Evolutionary conservation across 2,888 invertebrate species (phyloP).

Genomic region (Boloria selene): DNA sequence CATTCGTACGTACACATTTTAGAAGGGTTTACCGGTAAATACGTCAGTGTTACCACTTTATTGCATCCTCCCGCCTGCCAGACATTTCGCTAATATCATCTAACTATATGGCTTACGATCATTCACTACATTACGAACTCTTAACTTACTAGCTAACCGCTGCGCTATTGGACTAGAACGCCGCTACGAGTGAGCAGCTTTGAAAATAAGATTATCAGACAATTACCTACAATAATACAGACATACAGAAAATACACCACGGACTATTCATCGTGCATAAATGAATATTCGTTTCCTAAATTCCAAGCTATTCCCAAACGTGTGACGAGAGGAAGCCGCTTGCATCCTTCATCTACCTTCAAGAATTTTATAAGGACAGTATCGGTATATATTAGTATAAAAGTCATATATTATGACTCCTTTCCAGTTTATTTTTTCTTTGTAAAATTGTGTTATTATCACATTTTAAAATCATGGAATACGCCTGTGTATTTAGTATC

Average conservation of each 20-base stretch:
- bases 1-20: slow-evolving; percentile 72
- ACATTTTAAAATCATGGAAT: slow-evolving; percentile 29
- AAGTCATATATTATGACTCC: slow-evolving; percentile 9
- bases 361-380: slow-evolving; percentile 8
- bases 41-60: slow-evolving; percentile 49
- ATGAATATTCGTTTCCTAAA: slow-evolving; percentile 13
- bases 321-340: slow-evolving; percentile 17
- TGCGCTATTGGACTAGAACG: slow-evolving; percentile 70
- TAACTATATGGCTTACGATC: slow-evolving; percentile 76
- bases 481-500: slow-evolving; percentile 16
- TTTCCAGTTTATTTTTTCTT: neutral
- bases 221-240: slow-evolving; percentile 64
- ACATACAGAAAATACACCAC: slow-evolving; percentile 51
- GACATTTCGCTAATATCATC: slow-evolving; percentile 69
- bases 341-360: slow-evolving; percentile 3
- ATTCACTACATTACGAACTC: slow-evolving; percentile 73
- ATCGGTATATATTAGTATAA: slow-evolving; percentile 14
- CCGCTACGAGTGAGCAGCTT: slow-evolving; percentile 40
- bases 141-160: slow-evolving; percentile 68
- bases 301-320: slow-evolving; percentile 17
- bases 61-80: slow-evolving; percentile 78
- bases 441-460: slow-evolving; percentile 26
- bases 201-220: slow-evolving; percentile 61
- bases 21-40: slow-evolving; percentile 70
- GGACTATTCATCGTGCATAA: slow-evolving; percentile 42